Base-by-base conservation (phyloP, 2,888 invertebrate species). In the Osmoderma eremita region DNA sequence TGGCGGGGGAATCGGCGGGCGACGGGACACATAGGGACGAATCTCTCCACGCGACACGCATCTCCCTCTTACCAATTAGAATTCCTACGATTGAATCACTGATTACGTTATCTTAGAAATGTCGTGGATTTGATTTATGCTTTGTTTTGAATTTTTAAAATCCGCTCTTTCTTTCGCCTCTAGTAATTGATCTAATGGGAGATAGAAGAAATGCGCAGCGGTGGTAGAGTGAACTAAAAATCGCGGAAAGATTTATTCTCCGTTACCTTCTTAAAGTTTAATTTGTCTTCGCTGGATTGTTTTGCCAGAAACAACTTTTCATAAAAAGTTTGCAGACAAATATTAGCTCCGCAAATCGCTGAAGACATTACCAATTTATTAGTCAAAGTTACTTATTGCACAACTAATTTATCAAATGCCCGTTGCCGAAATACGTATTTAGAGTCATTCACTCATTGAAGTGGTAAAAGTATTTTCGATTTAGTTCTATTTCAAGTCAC, bases 21-120 rank as follows among this genome's bases (percentile, higher is more conserved):
- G 68, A 56, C 67, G 71, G 66, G 64, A 72, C 65, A 45, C 58
- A 45, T 48, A 58, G 45, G 58, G 58, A 45, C 42, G 48, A 66
- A 73, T 77, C 58, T 61, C 58, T 61, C 30, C 30, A 30, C 45
- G 78, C 79, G 78, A 79, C 78, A 79, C 78, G 76, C 77, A 77
- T 77, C 77, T 75, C 77, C 78, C 79, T 76, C 78, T 77, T 79
- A 78, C 79, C 79, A 80, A 80, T 81, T 80, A 80, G 80, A 79
- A 80, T 81, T 81, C 79, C 80, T 78, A 76, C 80, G 80, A 81
- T 81, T 79, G 80, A 81, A 80, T 80, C 79, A 76, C 78, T 78
- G 80, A 79, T 79, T 79, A 75, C 72, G 75, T 73, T 75, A 76
- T 77, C 76, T 75, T 50, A 69, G 69, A 71, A 69, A 73, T 71